Evolutionary conservation across 1,140 invertebrate genomes (phyloP), one percentile per base, ranked within the genome.

Genomic region (Bombyx mandarina): DNA sequence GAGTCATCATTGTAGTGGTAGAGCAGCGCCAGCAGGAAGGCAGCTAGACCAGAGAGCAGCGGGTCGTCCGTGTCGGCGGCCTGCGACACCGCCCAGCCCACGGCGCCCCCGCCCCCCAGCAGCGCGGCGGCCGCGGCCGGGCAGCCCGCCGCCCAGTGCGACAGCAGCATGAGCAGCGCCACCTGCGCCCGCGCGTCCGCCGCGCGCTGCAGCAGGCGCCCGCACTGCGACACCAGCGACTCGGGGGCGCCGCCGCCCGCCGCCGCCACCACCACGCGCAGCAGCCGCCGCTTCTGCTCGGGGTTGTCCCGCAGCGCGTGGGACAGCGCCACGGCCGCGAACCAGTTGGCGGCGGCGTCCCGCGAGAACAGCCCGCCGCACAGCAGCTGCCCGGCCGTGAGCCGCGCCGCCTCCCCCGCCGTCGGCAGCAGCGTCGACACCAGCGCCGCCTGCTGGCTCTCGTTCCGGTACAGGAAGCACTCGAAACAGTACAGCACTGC

Each of bases 401-500:
- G 72, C 22, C 89, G 87, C 5, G 88, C 86, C 2, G 94, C 92
- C 82, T 96, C 95, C 6, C 93, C 90, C 48, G 93, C 91, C 43
- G 95, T 94, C 0, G 98, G 97, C 12, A 99, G 86, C 2, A 99
- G 88, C 0, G 97, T 98, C 76, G 98, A 93, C 0, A 99, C 93
- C 26, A 99, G 91, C 69, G 94, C 92, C 7, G 92, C 92, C 85
- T 98, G 97, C 9, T 93, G 93, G n/a, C 92, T 89, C 74, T 96
- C 94, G 86, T 99, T 99, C 85, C 95, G 96, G 76, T 95, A 98
- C 0, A 99, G 88, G 79, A 96, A 99, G 82, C 96, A 99, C 88
- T 99, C 93, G 80, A 99, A 99, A 79, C 97, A 99, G 80, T 99
- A 99, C 1, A 99, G 91, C 8, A 99, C 97, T 1, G 98, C 94